Evolutionary conservation across 1,140 invertebrate species (phyloP), one percentile per base, ranked within the genome.

Genomic region (Micrasema minimum): DNA sequence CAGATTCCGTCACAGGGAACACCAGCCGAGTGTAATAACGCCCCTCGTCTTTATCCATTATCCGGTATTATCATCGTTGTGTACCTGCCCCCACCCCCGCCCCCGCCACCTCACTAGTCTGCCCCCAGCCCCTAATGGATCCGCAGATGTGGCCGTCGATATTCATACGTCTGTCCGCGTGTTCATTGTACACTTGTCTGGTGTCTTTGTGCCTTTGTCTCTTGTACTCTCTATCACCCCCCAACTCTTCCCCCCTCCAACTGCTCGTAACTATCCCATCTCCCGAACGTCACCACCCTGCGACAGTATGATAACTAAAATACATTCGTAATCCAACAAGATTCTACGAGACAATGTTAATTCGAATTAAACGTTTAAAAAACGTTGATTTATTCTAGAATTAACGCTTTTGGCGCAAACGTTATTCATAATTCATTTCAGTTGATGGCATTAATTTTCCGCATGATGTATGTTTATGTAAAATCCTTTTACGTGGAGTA

Each of bases 141-240:
- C 37, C 66, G 31, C 66, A 57, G 72, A 73, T 73, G 43, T 67
- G 59, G 38, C 26, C 67, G 72, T 73, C 72, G 67, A 73, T 70
- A 74, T 69, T 64, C 72, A 61, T 61, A 57, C 55, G 65, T 61
- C 71, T 73, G 66, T 41, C 64, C 64, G 57, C 72, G 12, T 46
- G 59, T 64, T 48, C 59, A 46, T 48, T 57, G 59, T 41, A 59
- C 55, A 41, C 18, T 64, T 46, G 59, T 64, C 59, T 64, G 68
- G 72, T 67, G 67, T 74, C 72, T 71, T 74, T 71, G 69, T 67
- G 68, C 41, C 66, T 69, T 67, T 69, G 67, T 69, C 67, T 74
- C 62, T 31, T 7, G 26, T 37, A 59, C 50, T 37, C 66, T 53
- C 55, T 57, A 16, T 11, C n/a, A 41, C 37, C 55, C 53, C 16